phyloP scores from a whole-genome alignment of 2,888 invertebrate species.

The Liodrosophila aerea region DNA sequence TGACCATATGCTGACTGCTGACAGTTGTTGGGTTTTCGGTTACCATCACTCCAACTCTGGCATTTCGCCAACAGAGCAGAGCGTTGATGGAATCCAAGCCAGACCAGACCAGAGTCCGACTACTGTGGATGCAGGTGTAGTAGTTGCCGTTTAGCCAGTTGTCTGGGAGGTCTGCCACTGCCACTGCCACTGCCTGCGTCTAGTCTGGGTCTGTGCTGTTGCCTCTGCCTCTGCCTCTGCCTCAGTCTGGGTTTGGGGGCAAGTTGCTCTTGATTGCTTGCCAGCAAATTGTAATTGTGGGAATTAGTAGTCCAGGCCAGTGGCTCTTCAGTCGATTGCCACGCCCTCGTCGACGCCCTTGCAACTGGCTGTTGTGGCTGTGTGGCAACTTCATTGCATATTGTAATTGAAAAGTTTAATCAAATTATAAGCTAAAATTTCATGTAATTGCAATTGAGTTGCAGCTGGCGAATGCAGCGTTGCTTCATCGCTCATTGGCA shows the following conservation, averaged over 20 bases:
- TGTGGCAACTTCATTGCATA: constrained; percentile 72
- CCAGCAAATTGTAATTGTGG: constrained; percentile 77
- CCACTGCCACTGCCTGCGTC: not conserved
- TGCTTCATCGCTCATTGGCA: constrained; percentile 31
- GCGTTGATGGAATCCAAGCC: constrained; percentile 33
- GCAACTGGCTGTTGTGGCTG: not conserved
- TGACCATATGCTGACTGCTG: constrained; percentile 48
- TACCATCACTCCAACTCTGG: constrained; percentile 39
- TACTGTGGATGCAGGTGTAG: constrained; percentile 37
- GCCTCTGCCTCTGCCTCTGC: not conserved
- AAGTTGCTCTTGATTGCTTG: constrained; percentile 69
- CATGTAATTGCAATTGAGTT: constrained; percentile 70
- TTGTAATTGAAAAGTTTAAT: constrained; percentile 76
- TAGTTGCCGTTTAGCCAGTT: constrained; percentile 15
- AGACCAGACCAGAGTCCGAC: constrained; percentile 7
- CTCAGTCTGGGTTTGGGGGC: constrained; percentile 3
- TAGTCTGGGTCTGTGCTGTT: not conserved
- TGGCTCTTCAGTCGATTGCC: constrained; percentile 17
- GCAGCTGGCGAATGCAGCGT: constrained; percentile 13
- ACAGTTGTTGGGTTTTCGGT: constrained; percentile 49
- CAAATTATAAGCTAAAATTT: constrained; percentile 74
- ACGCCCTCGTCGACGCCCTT: constrained; percentile 24
- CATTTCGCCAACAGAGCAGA: constrained; percentile 36
- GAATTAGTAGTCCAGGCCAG: constrained; percentile 66
- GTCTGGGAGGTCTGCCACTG: constrained; percentile 43